phyloP scores from a whole-genome alignment of 2,113 vertebrate species.

The Phyllostomus hastatus region DNA sequence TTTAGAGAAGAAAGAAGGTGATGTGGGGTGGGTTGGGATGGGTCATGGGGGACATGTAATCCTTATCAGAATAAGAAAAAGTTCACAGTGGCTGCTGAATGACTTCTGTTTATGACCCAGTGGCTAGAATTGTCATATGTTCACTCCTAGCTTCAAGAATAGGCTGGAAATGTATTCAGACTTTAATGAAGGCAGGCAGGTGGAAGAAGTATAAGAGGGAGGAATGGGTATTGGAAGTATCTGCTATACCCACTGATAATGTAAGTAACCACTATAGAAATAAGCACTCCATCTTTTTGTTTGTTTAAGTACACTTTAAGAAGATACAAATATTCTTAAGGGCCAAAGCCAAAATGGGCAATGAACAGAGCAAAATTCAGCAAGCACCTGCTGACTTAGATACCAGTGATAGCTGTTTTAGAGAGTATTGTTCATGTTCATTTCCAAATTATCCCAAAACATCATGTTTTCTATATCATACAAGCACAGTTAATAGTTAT shows the following conservation, averaged over 20 bases:
- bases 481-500: conserved; percentile 39
- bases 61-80: not conserved
- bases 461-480: conserved; percentile 10
- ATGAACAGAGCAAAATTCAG: not conserved
- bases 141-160: not conserved
- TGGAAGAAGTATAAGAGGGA: not conserved
- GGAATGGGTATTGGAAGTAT: not conserved
- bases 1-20: not conserved
- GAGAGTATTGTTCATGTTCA: not conserved
- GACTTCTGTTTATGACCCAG: not conserved
- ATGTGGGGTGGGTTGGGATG: not conserved
- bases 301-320: not conserved
- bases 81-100: not conserved
- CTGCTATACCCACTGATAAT: not conserved
- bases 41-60: not conserved
- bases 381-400: not conserved
- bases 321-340: not conserved
- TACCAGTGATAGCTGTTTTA: conserved; percentile 11
- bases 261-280: not conserved
- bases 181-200: not conserved
- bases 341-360: not conserved
- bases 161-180: not conserved
- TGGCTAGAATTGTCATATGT: not conserved
- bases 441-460: not conserved
- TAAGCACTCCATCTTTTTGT: not conserved